These are phyloP conservation scores for Drosophila parabipectinata DNA, from an alignment of 1,140 invertebrate genomes.

Conservation along the genomic window DNA sequence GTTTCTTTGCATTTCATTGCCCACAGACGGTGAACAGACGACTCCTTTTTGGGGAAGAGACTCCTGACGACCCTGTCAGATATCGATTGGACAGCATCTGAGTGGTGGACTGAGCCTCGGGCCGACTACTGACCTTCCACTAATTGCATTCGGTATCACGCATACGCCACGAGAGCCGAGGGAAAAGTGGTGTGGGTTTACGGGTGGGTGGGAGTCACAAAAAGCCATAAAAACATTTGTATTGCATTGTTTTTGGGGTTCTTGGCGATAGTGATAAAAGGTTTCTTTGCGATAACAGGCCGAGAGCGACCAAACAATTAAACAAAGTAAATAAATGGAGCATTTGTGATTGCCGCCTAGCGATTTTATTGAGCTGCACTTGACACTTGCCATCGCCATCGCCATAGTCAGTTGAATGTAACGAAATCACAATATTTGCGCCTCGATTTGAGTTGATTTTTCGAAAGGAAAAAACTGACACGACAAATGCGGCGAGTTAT, in stretches of 20 bases:
- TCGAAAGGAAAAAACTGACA: conserved; percentile 49
- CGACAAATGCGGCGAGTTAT: conserved; percentile 55
- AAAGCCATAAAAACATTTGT: conserved; percentile 19
- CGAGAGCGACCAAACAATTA: conserved; percentile 27
- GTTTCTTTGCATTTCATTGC: conserved; percentile 22
- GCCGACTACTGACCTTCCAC: conserved; percentile 32
- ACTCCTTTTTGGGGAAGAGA: neutral
- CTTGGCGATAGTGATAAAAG: conserved; percentile 30
- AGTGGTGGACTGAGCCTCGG: neutral
- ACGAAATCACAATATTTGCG: conserved; percentile 72
- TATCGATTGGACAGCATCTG: conserved; percentile 19
- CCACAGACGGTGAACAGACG: conserved; percentile 19
- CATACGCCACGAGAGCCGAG: conserved; percentile 25
- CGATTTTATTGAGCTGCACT: conserved; percentile 36
- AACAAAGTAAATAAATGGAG: conserved; percentile 27
- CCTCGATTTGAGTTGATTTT: conserved; percentile 45
- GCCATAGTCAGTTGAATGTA: conserved; percentile 23
- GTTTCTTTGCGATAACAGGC: conserved; percentile 20
- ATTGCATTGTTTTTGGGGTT: conserved; percentile 11
- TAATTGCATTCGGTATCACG: conserved; percentile 45
- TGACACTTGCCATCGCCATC: conserved; percentile 33
- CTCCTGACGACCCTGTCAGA: conserved; percentile 4
- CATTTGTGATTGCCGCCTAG: conserved; percentile 16
- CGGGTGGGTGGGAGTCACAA: conserved; percentile 6
- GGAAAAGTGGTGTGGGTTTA: conserved; percentile 8